phyloP scores from a whole-genome alignment of 2,113 vertebrate species.

The Cariama cristata region DNA sequence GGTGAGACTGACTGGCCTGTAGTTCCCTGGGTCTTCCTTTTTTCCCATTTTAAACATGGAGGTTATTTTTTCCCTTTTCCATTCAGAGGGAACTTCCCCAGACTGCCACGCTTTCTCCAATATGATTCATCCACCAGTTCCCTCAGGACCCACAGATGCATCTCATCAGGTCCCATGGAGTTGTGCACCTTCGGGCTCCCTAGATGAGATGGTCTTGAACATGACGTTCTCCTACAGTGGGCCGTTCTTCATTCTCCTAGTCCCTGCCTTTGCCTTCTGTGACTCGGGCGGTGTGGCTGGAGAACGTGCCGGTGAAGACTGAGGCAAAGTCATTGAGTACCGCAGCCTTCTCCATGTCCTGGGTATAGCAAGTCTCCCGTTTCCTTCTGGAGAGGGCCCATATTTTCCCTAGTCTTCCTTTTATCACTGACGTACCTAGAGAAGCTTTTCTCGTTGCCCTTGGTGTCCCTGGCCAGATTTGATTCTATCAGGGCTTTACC shows the following conservation, averaged over 20 bases:
- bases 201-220: neutral
- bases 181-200: neutral
- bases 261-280: neutral
- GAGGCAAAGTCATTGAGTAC: neutral
- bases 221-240: neutral
- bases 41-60: neutral
- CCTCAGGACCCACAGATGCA: neutral
- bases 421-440: neutral
- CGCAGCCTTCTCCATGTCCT: neutral
- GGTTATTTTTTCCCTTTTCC: neutral
- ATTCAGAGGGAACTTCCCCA: neutral
- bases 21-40: neutral
- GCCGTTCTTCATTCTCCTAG: neutral
- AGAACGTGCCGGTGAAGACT: neutral
- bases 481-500: neutral
- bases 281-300: neutral
- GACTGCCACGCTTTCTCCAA: neutral
- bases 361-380: rapidly evolving
- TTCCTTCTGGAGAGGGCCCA: neutral
- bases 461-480: neutral
- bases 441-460: neutral
- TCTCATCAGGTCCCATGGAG: no score
- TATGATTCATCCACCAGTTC: neutral
- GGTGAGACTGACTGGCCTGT: no score
- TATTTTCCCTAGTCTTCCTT: neutral